Base-by-base conservation (phyloP, 2,888 invertebrate species). In the Melanophora roralis region DNA sequence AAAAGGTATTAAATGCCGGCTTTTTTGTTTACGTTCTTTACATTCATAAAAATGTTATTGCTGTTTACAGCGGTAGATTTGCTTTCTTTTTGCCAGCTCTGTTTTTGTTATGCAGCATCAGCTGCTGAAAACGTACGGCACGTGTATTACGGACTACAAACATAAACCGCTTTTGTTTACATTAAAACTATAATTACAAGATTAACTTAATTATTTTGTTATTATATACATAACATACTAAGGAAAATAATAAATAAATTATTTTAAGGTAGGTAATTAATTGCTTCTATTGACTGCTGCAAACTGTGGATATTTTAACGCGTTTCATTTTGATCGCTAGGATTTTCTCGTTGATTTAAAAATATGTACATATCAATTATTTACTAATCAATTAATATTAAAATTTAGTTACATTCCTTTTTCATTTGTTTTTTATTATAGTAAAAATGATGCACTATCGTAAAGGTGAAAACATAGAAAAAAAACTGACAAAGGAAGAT, bases 391-490 rank as follows among this genome's bases (percentile, higher is more conserved):
- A n/a, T n/a, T n/a, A n/a, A n/a, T n/a, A n/a, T n/a, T n/a, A n/a
- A n/a, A n/a, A n/a, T n/a, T n/a, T n/a, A n/a, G n/a, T n/a, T n/a
- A n/a, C n/a, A n/a, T n/a, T n/a, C n/a, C n/a, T n/a, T n/a, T n/a
- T n/a, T n/a, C n/a, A n/a, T n/a, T n/a, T n/a, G n/a, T 32, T 11
- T 8, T 27, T 36, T 43, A 21, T 19, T 64, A 49, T 1, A 27
- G 67, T 69, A n/a, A 86, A 85, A 75, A 94, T 95, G 95, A 94
- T 95, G 88, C 94, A 95, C 87, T 95, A 95, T 88, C 91, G 91
- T 27, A 95, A 95, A 91, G 95, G 94, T 1, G 93, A 93, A 90
- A 94, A 94, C 89, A 92, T 94, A 1, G 95, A 95, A 88, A 93
- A 94, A 88, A 92, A 93, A 82, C 85, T 94, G 75, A 92, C 92